These are phyloP conservation scores for Micrasema longulum DNA, from an alignment of 1,140 invertebrate genomes.

Conservation along the genomic window DNA sequence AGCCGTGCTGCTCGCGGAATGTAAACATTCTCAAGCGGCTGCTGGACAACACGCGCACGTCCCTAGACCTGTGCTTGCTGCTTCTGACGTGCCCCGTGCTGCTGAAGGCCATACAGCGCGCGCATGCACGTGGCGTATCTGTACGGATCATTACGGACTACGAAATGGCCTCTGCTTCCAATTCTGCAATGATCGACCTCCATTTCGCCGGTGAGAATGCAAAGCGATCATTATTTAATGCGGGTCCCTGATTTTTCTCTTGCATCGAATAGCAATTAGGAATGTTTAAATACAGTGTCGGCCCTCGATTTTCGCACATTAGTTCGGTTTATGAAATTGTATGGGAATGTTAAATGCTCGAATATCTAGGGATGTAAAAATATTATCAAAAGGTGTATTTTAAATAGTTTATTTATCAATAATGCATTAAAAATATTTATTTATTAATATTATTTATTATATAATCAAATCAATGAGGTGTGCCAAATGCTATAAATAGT, in stretches of 20 bases:
- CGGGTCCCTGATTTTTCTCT: not conserved
- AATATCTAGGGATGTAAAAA: no score
- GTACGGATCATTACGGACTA: conserved; percentile 6
- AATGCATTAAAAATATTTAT: no score
- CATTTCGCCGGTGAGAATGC: not conserved
- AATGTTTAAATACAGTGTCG: not conserved
- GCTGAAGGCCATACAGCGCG: not conserved
- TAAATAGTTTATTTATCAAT: no score
- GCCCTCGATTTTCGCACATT: not conserved
- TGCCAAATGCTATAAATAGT: no score
- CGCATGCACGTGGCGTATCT: not conserved
- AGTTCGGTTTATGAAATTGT: no score
- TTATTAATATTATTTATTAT: no score
- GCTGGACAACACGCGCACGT: not conserved
- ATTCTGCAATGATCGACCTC: not conserved
- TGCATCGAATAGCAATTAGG: not conserved
- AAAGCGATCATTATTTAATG: not conserved
- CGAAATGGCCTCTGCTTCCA: conserved; percentile 11
- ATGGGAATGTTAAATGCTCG: no score
- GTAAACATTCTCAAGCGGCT: no score
- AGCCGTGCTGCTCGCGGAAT: not conserved
- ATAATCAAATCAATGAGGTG: no score
- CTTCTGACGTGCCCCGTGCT: conserved; percentile 13
- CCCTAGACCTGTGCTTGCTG: conserved; percentile 16
- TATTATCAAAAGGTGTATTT: no score